Base-by-base conservation (phyloP, 2,113 vertebrate genomes). In the Cromileptes altivelis region DNA sequence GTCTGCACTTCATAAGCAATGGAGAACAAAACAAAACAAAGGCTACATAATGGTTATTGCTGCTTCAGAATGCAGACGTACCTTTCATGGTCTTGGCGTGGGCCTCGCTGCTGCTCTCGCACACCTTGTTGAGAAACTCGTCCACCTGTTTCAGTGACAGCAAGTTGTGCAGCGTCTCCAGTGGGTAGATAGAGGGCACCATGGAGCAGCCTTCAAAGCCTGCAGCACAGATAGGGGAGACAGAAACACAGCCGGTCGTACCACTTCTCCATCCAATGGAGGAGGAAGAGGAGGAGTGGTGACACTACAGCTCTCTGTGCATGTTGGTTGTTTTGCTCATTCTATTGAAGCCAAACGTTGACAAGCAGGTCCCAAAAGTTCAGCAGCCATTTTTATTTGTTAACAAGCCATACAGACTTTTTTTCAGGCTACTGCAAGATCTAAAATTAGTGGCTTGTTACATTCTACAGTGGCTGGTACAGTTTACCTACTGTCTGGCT, bases 161-260 rank as follows among this genome's bases (percentile, higher is more conserved):
- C 11, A 96, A 97, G 95, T 99, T 99, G 96, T 99, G 98, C 90
- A 99, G 96, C 0, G 98, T 99, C 95, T 99, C 98, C 95, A 99
- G 91, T 0, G 98, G 98, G 88, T 98, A 97, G 90, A 99, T 98
- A 62, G 97, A 99, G 89, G 98, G 98, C 85, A 99, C 98, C 98
- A 99, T 97, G 85, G 98, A 99, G 88, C 97, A 99, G 86, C 98
- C 98, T 95, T 99, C 98, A 86, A 99, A 99, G 67, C 98, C 98
- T 99, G 96, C 85, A 81, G 75, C 80, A 94, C 52, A 90, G 52
- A 80, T 6, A 83, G 67, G 61, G 68, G 49, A 77, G 88, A 95
- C 91, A 77, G 40, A 94, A 57, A 92, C 23, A 90, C 87, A 87
- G 19, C 72, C n/a, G 30, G 55, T 88, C 40, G 84, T 71, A 82